Percentiles rank a stretch among this genome's conserved stretches.
Conservation (phyloP, 2,797 vertebrate genomes). For the Kryptolebias ocellatus region DNA sequence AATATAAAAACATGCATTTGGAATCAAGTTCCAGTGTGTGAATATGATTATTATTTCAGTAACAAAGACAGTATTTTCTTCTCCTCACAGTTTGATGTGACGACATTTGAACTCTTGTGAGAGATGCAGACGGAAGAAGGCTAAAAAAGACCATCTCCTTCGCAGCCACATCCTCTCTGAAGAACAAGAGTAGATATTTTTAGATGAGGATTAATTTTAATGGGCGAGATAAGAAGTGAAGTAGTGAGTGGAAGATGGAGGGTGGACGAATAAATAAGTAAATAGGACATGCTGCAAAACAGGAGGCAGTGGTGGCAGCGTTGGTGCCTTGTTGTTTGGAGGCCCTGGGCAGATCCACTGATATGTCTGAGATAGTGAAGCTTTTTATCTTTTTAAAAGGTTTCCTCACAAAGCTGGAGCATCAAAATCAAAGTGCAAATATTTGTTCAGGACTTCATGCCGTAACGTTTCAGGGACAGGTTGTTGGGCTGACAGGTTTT, state of each 20-base stretch:
- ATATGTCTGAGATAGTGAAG: slow-evolving; percentile 66
- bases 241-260: slow-evolving; percentile 54
- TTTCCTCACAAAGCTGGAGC: slow-evolving; percentile 49
- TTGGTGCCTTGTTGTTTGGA: slow-evolving; percentile 34
- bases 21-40: slow-evolving; percentile 30
- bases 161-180: slow-evolving; percentile 53
- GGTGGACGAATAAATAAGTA: slow-evolving; percentile 75
- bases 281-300: slow-evolving; percentile 74
- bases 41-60: slow-evolving; percentile 30
- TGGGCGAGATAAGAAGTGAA: slow-evolving; percentile 72
- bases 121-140: slow-evolving; percentile 10
- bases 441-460: slow-evolving; percentile 26
- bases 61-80: slow-evolving; percentile 38
- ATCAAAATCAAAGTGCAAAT: slow-evolving; percentile 41
- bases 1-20: slow-evolving; percentile 31
- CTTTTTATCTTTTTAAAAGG: slow-evolving; percentile 62
- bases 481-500: slow-evolving; percentile 1
- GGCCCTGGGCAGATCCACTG: slow-evolving; percentile 70
- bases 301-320: slow-evolving; percentile 55
- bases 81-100: slow-evolving; percentile 24
- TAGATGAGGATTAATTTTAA: slow-evolving; percentile 79
- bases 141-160: slow-evolving; percentile 38
- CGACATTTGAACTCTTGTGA: slow-evolving; percentile 16
- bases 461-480: background rate
- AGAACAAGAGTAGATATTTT: slow-evolving; percentile 71